Evolutionary conservation across 1,140 invertebrate genomes (phyloP).

Genomic region (Spodoptera frugiperda): DNA sequence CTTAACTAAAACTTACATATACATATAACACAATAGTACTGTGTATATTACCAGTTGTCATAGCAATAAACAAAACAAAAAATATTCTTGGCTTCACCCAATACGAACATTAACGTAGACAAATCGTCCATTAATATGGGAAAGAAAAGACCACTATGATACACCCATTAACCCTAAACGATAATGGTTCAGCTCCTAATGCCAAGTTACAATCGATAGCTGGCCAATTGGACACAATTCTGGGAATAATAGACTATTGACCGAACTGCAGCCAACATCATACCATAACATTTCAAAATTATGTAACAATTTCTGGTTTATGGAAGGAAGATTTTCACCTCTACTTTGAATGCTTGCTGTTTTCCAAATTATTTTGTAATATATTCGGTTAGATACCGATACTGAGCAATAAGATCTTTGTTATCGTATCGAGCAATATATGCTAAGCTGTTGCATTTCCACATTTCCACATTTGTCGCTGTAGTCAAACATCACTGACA

Average conservation of each 20-base stretch:
- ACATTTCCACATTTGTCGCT: too few relatives aligned
- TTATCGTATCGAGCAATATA: too few relatives aligned
- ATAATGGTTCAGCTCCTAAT: slow-evolving; percentile 15
- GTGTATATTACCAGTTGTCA: background rate
- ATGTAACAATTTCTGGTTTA: background rate
- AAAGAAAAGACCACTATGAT: slow-evolving; percentile 28
- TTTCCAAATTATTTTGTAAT: too few relatives aligned
- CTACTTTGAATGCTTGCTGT: too few relatives aligned
- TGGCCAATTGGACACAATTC: slow-evolving; percentile 17
- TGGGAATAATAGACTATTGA: slow-evolving; percentile 4
- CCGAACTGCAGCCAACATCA: background rate
- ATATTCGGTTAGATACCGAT: too few relatives aligned
- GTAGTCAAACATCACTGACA: too few relatives aligned
- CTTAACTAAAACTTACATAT: too few relatives aligned
- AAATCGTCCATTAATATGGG: slow-evolving; percentile 21
- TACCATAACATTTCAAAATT: background rate
- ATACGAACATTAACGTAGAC: background rate
- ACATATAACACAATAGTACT: background rate
- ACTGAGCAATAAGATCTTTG: too few relatives aligned
- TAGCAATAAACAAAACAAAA: slow-evolving; percentile 24
- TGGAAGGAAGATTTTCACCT: too few relatives aligned
- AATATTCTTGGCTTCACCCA: background rate
- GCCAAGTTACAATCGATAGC: slow-evolving; percentile 23
- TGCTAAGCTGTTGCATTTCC: too few relatives aligned
- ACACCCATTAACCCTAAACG: slow-evolving; percentile 26